Percentiles rank a stretch among this genome's conserved stretches.
Conservation (phyloP, 2,888 invertebrate genomes). For the Xanthostigma xanthostigma region DNA sequence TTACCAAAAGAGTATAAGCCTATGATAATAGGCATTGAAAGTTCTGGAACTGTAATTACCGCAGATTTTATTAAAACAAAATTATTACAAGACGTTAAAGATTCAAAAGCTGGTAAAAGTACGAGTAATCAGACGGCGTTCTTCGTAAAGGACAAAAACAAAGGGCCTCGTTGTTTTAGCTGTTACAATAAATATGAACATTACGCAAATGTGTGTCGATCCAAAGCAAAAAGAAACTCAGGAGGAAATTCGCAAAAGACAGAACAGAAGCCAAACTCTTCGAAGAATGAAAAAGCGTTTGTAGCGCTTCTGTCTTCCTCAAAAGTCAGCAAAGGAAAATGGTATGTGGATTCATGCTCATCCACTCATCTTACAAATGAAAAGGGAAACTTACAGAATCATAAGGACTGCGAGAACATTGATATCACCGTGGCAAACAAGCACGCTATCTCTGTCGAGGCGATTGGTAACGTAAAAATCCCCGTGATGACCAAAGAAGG, state of each 20-base stretch:
- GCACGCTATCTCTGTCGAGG: not conserved
- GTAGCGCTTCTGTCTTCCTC: not conserved
- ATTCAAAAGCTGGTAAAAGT: too few relatives aligned
- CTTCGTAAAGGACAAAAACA: too few relatives aligned
- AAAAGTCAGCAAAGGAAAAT: not conserved
- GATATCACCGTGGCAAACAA: not conserved
- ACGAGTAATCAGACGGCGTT: too few relatives aligned
- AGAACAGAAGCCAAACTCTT: not conserved
- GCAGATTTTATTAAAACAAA: too few relatives aligned
- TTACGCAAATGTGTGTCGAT: not conserved
- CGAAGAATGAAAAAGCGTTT: not conserved
- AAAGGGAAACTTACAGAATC: not conserved
- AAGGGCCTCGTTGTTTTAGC: conserved; percentile 6
- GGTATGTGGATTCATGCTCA: conserved; percentile 9
- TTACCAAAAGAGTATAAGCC: too few relatives aligned
- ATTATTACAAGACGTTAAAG: too few relatives aligned
- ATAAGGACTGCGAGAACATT: too few relatives aligned
- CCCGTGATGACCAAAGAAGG: conserved; percentile 1
- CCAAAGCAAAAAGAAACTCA: too few relatives aligned
- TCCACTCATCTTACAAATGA: conserved; percentile 8
- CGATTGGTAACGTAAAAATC: conserved; percentile 6
- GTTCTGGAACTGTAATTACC: too few relatives aligned
- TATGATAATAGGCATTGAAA: too few relatives aligned
- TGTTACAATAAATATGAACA: conserved; percentile 5
- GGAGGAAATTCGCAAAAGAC: too few relatives aligned